These are phyloP conservation scores for Drosophila setosimentum DNA, from an alignment of 2,888 invertebrate species.

Conservation along the genomic window DNA sequence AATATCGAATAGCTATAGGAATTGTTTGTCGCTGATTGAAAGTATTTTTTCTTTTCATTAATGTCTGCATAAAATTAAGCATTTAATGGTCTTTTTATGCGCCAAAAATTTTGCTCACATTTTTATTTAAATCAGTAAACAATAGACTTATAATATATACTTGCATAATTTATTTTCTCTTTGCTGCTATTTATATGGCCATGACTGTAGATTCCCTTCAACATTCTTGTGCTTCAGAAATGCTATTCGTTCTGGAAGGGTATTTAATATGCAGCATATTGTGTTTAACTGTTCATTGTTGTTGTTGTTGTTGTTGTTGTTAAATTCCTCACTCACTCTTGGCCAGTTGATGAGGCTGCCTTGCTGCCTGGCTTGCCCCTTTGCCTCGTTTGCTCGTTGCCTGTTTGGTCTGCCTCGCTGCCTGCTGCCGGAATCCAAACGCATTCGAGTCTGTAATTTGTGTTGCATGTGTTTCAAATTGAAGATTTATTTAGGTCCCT, in stretches of 20 bases:
- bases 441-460: constrained; percentile 75
- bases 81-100: not conserved
- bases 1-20: not conserved
- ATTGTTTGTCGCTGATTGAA: not conserved
- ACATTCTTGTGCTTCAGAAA: too few species aligned
- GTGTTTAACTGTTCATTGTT: constrained; percentile 12
- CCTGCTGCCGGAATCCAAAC: constrained; percentile 58
- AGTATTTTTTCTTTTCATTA: not conserved
- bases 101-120: not conserved
- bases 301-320: constrained; percentile 53
- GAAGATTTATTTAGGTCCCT: constrained; percentile 73
- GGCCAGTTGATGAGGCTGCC: constrained; percentile 70
- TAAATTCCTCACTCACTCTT: constrained; percentile 57
- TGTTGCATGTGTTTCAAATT: constrained; percentile 82
- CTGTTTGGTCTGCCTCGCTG: constrained; percentile 35
- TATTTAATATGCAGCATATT: constrained; percentile 1
- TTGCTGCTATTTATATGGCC: not conserved
- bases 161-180: not conserved
- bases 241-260: not conserved
- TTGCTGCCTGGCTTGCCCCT: not conserved
- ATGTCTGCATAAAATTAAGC: not conserved
- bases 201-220: not conserved
- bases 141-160: not conserved
- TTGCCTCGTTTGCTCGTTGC: constrained; percentile 15
- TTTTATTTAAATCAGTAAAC: not conserved